A percentile compares a stretch with the other conserved stretches of the same genome.
Conservation (phyloP, 2,113 vertebrate species). For the Triplophysa dalaica region DNA sequence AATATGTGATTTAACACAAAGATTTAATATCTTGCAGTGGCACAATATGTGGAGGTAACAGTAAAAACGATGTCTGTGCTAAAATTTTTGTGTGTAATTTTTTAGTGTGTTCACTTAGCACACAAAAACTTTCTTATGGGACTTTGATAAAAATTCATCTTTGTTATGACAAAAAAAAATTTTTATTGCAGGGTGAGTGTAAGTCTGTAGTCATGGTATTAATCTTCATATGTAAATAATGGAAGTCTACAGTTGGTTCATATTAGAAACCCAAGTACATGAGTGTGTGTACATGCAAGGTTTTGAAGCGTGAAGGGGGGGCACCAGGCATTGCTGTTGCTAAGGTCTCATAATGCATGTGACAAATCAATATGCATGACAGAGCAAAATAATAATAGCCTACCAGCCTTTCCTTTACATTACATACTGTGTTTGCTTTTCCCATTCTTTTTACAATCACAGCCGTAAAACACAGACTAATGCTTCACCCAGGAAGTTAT, state of each 20-base stretch:
- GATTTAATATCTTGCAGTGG: background rate
- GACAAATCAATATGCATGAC: slow-evolving; percentile 4
- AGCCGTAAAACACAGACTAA: background rate
- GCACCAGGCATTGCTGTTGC: background rate
- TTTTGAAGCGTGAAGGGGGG: background rate
- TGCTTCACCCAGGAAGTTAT: background rate
- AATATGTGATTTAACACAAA: background rate
- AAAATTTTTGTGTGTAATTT: too few relatives aligned
- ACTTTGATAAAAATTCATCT: too few relatives aligned
- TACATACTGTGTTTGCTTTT: background rate
- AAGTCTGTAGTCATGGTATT: too few relatives aligned
- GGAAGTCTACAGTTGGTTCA: too few relatives aligned
- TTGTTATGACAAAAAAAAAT: too few relatives aligned
- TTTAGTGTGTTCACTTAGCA: too few relatives aligned
- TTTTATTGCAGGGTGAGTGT: too few relatives aligned
- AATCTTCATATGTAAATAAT: too few relatives aligned
- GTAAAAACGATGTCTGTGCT: too few relatives aligned
- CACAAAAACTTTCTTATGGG: too few relatives aligned
- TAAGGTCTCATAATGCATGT: background rate
- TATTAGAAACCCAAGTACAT: too few relatives aligned
- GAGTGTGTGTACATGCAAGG: background rate
- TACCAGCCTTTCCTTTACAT: background rate
- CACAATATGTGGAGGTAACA: too few relatives aligned
- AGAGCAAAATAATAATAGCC: background rate
- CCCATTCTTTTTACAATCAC: background rate